These are phyloP conservation scores for Hedychridium roseum DNA, from an alignment of 2,888 invertebrate genomes.

Conservation along the genomic window DNA sequence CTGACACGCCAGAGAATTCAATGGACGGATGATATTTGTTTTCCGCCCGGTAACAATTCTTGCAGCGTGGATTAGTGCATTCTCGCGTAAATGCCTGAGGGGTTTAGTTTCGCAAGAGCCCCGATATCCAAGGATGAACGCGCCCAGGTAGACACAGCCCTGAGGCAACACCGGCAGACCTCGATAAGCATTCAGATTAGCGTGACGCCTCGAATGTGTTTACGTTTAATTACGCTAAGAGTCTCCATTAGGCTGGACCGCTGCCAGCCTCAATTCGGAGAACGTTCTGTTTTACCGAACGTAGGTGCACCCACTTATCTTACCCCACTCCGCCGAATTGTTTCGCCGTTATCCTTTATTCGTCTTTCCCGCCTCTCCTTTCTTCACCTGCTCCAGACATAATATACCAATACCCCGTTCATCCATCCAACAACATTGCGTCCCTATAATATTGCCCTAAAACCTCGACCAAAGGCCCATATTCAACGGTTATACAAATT, in stretches of 20 bases:
- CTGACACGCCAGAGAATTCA: too few relatives aligned
- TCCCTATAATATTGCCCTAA: too few relatives aligned
- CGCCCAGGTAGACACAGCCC: slow-evolving; percentile 48
- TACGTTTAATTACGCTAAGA: slow-evolving; percentile 64
- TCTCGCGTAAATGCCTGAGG: slow-evolving; percentile 24
- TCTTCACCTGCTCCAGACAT: slow-evolving; percentile 15
- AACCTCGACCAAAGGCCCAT: too few relatives aligned
- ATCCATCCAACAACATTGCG: not conserved
- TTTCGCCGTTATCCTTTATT: slow-evolving; percentile 23
- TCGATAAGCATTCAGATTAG: slow-evolving; percentile 63
- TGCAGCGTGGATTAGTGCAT: slow-evolving; percentile 17
- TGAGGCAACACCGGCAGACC: slow-evolving; percentile 57
- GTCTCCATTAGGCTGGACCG: slow-evolving; percentile 64
- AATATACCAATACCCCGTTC: not conserved
- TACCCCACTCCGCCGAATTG: slow-evolving; percentile 27
- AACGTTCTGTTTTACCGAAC: slow-evolving; percentile 52
- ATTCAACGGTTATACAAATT: too few relatives aligned
- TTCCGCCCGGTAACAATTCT: slow-evolving; percentile 21
- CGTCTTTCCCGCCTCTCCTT: slow-evolving; percentile 29
- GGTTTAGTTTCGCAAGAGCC: slow-evolving; percentile 16
- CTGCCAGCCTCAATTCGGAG: slow-evolving; percentile 55
- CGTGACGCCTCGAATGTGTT: slow-evolving; percentile 63
- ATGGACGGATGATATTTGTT: too few relatives aligned
- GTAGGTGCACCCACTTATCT: slow-evolving; percentile 58
- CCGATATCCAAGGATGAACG: slow-evolving; percentile 45